These are phyloP conservation scores for Rhingia rostrata DNA, from an alignment of 2,888 invertebrate species.

Conservation along the genomic window DNA sequence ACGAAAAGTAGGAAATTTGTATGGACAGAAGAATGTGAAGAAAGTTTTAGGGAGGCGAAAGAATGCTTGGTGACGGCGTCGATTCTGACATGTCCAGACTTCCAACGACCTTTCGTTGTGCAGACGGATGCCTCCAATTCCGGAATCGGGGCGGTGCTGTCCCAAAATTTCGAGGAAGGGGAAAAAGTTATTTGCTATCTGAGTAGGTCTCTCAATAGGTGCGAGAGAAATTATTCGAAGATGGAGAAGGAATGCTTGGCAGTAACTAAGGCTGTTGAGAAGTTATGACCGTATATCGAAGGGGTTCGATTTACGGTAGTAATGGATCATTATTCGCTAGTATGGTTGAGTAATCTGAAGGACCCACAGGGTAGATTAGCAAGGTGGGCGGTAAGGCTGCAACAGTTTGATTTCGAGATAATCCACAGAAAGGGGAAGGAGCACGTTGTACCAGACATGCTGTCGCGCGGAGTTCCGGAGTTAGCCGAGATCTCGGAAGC, in stretches of 20 bases:
- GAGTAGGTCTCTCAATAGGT: conserved; percentile 10
- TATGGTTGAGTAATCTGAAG: neutral
- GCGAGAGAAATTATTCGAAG: conserved; percentile 8
- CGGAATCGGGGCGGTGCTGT: conserved; percentile 37
- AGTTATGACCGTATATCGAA: conserved; percentile 24
- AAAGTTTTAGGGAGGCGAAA: neutral
- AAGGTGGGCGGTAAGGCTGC: no score
- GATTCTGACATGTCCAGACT: conserved; percentile 40
- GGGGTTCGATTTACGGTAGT: neutral
- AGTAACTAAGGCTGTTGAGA: conserved; percentile 18
- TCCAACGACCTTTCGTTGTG: conserved; percentile 10
- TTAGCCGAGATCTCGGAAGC: no score
- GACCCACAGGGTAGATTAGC: no score
- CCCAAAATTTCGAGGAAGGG: conserved; percentile 32
- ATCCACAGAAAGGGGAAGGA: no score
- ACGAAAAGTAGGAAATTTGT: neutral
- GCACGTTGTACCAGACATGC: no score
- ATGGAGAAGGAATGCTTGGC: conserved; percentile 7
- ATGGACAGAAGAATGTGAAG: neutral
- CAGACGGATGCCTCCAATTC: conserved; percentile 62
- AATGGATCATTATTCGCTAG: neutral
- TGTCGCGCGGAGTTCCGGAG: no score
- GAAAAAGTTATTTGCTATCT: no score
- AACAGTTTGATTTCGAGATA: no score
- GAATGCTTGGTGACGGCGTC: conserved; percentile 1